Evolutionary conservation across 2,113 vertebrate genomes (phyloP).

Genomic region (Pachycephala philippinensis): DNA sequence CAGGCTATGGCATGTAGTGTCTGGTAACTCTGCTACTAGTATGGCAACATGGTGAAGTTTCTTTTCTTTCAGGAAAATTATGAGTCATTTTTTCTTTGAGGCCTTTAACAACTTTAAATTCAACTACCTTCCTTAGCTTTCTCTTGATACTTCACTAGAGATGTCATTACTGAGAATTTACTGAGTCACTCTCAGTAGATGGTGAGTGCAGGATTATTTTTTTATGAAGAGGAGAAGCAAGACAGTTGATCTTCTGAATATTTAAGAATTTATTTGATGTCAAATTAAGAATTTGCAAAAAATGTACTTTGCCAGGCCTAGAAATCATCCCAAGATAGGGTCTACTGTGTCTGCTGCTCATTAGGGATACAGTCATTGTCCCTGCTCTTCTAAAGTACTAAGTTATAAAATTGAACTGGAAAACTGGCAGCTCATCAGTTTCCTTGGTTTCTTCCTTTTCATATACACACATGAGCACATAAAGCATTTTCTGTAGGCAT

Average conservation of each 20-base stretch:
- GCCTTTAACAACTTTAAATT: constrained; percentile 17
- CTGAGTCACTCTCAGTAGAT: constrained; percentile 9
- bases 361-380: neutral
- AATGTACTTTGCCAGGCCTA: neutral
- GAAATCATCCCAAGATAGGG: neutral
- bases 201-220: neutral
- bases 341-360: neutral
- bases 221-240: neutral
- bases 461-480: neutral
- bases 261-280: constrained; percentile 43
- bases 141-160: constrained; percentile 35
- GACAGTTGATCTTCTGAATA: neutral
- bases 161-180: constrained; percentile 9
- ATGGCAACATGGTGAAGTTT: neutral
- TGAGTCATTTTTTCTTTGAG: constrained; percentile 36
- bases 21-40: neutral
- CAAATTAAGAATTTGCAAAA: constrained; percentile 21
- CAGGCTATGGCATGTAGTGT: neutral
- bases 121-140: neutral
- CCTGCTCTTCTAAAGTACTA: neutral
- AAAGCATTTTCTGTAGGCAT: neutral
- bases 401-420: neutral
- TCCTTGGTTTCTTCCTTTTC: neutral
- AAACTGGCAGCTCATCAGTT: neutral
- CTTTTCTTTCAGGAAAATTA: neutral